A percentile compares a stretch with the other conserved stretches of the same genome.
Evolutionary conservation across 2,888 invertebrate genomes (phyloP).

Genomic region (Seira sanloemensis): DNA sequence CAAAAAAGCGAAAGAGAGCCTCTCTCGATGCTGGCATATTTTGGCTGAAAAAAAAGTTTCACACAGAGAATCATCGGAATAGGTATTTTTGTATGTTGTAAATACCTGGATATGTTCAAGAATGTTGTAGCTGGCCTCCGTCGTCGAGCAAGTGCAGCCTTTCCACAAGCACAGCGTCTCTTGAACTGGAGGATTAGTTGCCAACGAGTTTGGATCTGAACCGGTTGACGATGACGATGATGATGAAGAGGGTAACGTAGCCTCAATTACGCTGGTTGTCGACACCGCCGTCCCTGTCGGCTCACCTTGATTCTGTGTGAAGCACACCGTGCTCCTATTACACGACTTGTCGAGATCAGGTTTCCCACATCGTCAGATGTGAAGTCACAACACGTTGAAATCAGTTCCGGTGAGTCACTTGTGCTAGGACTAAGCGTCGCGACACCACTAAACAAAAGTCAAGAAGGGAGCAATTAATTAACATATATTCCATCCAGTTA

Average conservation of each 20-base stretch:
- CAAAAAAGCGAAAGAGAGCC: too few relatives aligned
- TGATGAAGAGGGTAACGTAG: constrained; percentile 72
- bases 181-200: constrained; percentile 65
- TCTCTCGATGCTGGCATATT: not conserved
- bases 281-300: constrained; percentile 35
- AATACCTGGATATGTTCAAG: constrained; percentile 91
- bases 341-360: constrained; percentile 59
- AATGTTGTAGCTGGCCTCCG: constrained; percentile 87
- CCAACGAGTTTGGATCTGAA: constrained; percentile 54
- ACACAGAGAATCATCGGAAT: constrained; percentile 43
- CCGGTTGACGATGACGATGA: constrained; percentile 64
- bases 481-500: too few relatives aligned
- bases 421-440: constrained; percentile 71
- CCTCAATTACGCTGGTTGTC: constrained; percentile 65
- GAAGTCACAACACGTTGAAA: constrained; percentile 69
- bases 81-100: too few relatives aligned
- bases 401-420: constrained; percentile 69
- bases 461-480: too few relatives aligned
- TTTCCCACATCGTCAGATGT: constrained; percentile 68
- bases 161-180: constrained; percentile 85
- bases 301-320: constrained; percentile 53
- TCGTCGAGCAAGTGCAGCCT: constrained; percentile 86
- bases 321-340: constrained; percentile 37
- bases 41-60: not conserved
- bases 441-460: constrained; percentile 66